Conservation (phyloP, 2,888 invertebrate species). For the Tromatobia lineatoria region DNA sequence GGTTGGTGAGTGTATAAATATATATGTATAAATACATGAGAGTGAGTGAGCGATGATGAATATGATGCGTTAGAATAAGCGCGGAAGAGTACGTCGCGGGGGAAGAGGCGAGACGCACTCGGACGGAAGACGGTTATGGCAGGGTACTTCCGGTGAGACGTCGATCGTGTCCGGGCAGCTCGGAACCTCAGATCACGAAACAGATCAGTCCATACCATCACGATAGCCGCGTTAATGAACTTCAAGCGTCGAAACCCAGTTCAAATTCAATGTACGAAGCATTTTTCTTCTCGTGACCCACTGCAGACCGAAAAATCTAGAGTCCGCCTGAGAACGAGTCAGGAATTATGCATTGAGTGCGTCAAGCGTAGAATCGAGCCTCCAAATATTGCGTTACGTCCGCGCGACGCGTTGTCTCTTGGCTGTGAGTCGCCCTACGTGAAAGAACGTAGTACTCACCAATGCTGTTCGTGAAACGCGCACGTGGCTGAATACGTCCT, state of each 20-base stretch:
- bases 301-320: not conserved
- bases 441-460: conserved; percentile 59
- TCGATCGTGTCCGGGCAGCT: conserved; percentile 74
- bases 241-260: not conserved
- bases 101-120: conserved; percentile 70
- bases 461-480: conserved; percentile 45
- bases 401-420: conserved; percentile 22
- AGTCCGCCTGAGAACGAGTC: not conserved
- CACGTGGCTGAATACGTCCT: conserved; percentile 54
- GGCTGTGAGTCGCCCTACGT: conserved; percentile 55
- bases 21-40: not conserved
- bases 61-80: conserved; percentile 40
- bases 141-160: conserved; percentile 80
- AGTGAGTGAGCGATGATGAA: conserved; percentile 47
- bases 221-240: not conserved
- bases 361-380: conserved; percentile 4
- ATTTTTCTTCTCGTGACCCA: not conserved
- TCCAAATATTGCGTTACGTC: conserved; percentile 48
- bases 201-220: conserved; percentile 68
- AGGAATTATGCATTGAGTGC: not conserved
- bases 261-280: not conserved
- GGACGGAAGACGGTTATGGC: conserved; percentile 82
- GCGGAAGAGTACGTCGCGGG: conserved; percentile 22
- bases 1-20: conserved; percentile 1
- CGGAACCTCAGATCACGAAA: conserved; percentile 71